Base-by-base conservation (phyloP, 1,140 invertebrate genomes). In the Dufourea novaeangliae region DNA sequence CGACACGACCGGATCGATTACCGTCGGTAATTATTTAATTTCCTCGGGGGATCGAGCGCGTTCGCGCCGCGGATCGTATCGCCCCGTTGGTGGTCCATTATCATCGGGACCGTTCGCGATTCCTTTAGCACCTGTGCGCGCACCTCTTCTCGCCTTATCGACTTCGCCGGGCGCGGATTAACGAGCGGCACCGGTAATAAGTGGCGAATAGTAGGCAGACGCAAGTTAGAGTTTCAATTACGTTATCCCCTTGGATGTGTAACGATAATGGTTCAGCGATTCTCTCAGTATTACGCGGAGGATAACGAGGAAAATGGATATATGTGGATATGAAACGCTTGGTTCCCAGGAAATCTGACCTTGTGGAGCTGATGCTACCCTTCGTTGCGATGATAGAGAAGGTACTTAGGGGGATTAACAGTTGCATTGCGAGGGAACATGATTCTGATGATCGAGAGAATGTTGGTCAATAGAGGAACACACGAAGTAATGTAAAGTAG, bases 1-100 rank as follows among this genome's bases (percentile, higher is more conserved):
- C 37, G 62, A 50, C 67, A 22, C 20, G 44, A 50, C 59, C n/a
- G 54, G 78, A 80, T 80, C 80, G 67, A 70, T 80, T 82, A 82
- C 57, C 25, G 41, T 27, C 37, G 71, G 71, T 74, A 74, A 64
- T 41, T 76, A 70, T 81, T 82, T 81, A 68, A 85, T 81, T 77
- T 67, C 68, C 76, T 74, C 37, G 29, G 32, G 29, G 32, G 50
- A 73, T 63, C 72, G 54, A 37, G 73, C 50, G 44, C 54, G n/a
- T n/a, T n/a, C n/a, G n/a, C n/a, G n/a, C n/a, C n/a, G 27, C 67
- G 29, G 27, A 46, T 50, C 74, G n/a, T 32, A 22, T 4, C 20
- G 41, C 34, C n/a, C n/a, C 37, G 39, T 1, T 8, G 41, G 0
- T 50, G 66, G 59, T 80, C 29, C 57, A 69, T 80, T 76, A 37